Evolutionary conservation across 2,888 invertebrate species (phyloP).

Genomic region (Dynastes hyllus): DNA sequence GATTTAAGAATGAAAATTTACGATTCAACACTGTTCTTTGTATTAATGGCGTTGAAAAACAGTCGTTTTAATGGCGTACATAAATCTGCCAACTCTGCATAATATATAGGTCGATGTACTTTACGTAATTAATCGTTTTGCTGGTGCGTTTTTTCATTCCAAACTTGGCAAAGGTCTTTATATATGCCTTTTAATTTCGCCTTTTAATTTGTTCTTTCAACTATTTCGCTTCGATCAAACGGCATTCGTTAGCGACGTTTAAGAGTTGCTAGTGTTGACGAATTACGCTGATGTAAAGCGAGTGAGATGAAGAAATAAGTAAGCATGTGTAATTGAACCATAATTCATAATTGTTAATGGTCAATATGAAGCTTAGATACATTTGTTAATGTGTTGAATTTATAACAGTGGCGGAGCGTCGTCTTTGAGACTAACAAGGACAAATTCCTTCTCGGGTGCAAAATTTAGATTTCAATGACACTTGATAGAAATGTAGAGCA

Average conservation of each 20-base stretch:
- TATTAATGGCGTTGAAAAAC: slow-evolving; percentile 40
- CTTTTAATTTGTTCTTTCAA: slow-evolving; percentile 13
- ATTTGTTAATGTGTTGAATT: background rate
- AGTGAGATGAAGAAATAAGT: background rate
- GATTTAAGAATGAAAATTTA: slow-evolving; percentile 32
- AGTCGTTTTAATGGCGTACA: slow-evolving; percentile 36
- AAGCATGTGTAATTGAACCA: background rate
- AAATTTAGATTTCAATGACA: background rate
- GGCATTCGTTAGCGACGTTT: background rate
- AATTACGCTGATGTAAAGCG: background rate
- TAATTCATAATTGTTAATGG: background rate
- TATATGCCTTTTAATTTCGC: slow-evolving; percentile 9
- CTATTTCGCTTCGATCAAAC: background rate
- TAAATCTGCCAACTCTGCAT: slow-evolving; percentile 40
- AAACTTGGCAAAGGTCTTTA: background rate
- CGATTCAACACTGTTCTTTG: slow-evolving; percentile 30
- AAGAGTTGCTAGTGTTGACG: background rate
- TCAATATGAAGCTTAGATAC: background rate
- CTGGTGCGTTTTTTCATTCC: slow-evolving; percentile 21
- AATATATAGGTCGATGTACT: slow-evolving; percentile 43
- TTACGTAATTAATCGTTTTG: slow-evolving; percentile 40
- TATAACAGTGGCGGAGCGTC: background rate
- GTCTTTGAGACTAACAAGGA: background rate
- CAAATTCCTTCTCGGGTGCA: background rate
- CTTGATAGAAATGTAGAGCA: too few relatives aligned